Percentiles rank a stretch among this genome's conserved stretches.
Conservation (phyloP, 2,113 vertebrate genomes). For the Actenoides lindsayi region DNA sequence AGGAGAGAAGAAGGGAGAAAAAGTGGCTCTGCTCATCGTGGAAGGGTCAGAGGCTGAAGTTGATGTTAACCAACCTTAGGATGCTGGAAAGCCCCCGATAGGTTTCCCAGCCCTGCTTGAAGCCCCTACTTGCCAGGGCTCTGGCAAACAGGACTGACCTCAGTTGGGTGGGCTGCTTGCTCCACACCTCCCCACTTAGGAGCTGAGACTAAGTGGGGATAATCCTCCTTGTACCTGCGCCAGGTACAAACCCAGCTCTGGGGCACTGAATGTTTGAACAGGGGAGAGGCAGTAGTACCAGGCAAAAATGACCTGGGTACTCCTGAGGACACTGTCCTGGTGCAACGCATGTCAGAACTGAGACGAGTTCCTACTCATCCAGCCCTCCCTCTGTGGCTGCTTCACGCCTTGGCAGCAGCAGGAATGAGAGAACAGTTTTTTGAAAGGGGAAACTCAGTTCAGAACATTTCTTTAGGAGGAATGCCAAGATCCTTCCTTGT, state of each 20-base stretch:
- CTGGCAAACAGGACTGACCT: neutral
- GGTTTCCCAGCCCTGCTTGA: neutral
- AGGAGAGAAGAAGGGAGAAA: neutral
- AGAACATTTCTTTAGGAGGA: constrained; percentile 21
- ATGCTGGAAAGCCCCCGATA: rapidly evolving
- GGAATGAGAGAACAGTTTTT: constrained; percentile 42
- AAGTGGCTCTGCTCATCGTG: neutral
- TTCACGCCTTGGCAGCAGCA: constrained; percentile 16
- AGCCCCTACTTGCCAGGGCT: rapidly evolving
- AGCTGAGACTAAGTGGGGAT: neutral
- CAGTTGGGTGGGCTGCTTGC: neutral
- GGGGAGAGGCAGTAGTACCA: neutral
- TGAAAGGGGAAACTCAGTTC: constrained; percentile 26
- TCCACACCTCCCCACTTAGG: rapidly evolving
- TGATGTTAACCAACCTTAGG: neutral
- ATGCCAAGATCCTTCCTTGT: constrained; percentile 33
- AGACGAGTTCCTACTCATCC: neutral
- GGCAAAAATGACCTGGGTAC: neutral
- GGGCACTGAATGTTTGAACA: neutral
- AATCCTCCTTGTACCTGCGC: neutral
- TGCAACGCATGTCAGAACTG: neutral
- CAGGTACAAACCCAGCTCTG: neutral
- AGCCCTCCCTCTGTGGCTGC: neutral
- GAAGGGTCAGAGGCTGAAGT: neutral
- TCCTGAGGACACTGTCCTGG: neutral